Conservation (phyloP, 1,140 invertebrate genomes). For the Bombus pyrosoma region DNA sequence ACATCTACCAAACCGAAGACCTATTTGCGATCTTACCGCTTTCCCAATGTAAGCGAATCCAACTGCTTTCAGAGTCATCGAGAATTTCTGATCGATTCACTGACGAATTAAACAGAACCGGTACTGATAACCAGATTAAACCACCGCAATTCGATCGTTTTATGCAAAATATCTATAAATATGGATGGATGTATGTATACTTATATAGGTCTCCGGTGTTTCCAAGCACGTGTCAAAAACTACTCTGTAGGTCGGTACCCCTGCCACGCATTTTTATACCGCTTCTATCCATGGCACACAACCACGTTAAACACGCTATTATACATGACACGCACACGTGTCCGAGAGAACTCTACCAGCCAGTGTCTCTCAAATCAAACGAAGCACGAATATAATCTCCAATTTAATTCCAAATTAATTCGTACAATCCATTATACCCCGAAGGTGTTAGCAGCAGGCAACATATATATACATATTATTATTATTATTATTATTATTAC, state of each 20-base stretch:
- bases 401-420: not conserved
- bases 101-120: not conserved
- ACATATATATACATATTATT: too few species aligned
- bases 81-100: not conserved
- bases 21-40: slow-evolving; percentile 37
- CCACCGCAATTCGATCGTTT: not conserved
- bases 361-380: slow-evolving; percentile 29
- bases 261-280: slow-evolving; percentile 64
- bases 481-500: too few species aligned
- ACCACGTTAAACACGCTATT: not conserved
- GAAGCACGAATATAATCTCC: not conserved
- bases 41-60: slow-evolving; percentile 17
- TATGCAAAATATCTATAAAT: not conserved
- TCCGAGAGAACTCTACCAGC: not conserved
- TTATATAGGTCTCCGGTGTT: slow-evolving; percentile 14
- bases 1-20: not conserved
- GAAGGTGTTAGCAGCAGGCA: too few species aligned
- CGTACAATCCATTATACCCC: too few species aligned
- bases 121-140: not conserved
- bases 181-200: not conserved
- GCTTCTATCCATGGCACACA: not conserved
- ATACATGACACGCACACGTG: not conserved
- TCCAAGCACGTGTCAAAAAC: slow-evolving; percentile 68
- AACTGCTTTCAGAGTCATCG: slow-evolving; percentile 55
- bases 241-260: slow-evolving; percentile 68